These are phyloP conservation scores for Mustela lutreola DNA, from an alignment of 2,113 vertebrate genomes.

Conservation along the genomic window DNA sequence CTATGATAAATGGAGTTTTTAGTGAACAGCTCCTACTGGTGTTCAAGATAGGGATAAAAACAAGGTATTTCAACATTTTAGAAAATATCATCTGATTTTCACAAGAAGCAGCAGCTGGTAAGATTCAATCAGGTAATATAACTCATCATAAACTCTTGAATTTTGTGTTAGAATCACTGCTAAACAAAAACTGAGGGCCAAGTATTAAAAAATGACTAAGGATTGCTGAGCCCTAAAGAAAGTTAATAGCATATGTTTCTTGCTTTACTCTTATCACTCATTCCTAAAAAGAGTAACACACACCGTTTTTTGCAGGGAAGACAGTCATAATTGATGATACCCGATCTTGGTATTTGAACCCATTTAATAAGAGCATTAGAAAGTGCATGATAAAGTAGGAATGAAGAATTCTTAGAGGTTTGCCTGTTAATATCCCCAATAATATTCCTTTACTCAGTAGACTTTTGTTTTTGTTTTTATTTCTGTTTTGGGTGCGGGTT, in stretches of 20 bases:
- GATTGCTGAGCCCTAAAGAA: background rate
- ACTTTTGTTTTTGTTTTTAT: background rate
- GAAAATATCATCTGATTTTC: background rate
- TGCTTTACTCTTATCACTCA: background rate
- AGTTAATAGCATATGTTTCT: background rate
- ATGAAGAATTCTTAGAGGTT: conserved; percentile 38
- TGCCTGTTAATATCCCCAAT: background rate
- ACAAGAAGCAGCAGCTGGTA: background rate
- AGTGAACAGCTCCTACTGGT: background rate
- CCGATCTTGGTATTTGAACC: conserved; percentile 66
- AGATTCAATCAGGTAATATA: background rate
- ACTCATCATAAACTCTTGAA: background rate
- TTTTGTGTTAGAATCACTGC: background rate
- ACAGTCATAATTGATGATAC: conserved; percentile 80
- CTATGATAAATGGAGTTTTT: background rate
- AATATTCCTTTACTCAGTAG: background rate
- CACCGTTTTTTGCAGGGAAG: conserved; percentile 69
- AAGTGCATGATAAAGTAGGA: conserved; percentile 41
- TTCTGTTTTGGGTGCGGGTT: background rate
- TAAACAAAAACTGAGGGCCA: background rate
- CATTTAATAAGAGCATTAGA: background rate
- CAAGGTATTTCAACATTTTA: background rate
- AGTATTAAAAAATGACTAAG: background rate
- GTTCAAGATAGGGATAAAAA: background rate
- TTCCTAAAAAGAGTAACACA: conserved; percentile 70